Evolutionary conservation across 2,888 invertebrate species (phyloP).

Genomic region (Eugnorisma glareosa): DNA sequence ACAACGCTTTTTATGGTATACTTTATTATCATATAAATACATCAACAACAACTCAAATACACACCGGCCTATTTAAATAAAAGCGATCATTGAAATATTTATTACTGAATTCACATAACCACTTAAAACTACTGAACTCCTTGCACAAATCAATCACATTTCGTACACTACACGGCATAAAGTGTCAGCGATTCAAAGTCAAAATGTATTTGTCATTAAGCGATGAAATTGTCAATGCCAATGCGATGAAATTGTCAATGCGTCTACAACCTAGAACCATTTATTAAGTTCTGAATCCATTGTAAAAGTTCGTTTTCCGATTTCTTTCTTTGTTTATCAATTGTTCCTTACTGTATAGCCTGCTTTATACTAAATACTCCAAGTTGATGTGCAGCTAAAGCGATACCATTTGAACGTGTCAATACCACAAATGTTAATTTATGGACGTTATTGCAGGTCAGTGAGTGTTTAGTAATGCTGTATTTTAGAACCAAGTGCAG

Average conservation of each 20-base stretch:
- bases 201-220: not conserved
- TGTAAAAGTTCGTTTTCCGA: not conserved
- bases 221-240: not conserved
- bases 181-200: not conserved
- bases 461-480: not conserved
- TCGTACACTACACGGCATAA: not conserved
- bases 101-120: not conserved
- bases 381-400: not conserved
- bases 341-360: not conserved
- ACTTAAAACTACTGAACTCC: not conserved
- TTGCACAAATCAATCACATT: not conserved
- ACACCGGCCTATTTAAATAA: not conserved
- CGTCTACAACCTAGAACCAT: too few relatives aligned
- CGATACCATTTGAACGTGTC: constrained; percentile 9
- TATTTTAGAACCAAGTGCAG: not conserved
- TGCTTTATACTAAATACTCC: not conserved
- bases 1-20: not conserved
- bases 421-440: constrained; percentile 22
- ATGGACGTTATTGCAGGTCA: not conserved
- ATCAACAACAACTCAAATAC: not conserved
- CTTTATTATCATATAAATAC: not conserved
- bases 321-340: not conserved
- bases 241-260: not conserved
- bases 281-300: not conserved
- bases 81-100: not conserved